Base-by-base conservation (phyloP, 2,888 invertebrate genomes). In the Spisula subtruncata region DNA sequence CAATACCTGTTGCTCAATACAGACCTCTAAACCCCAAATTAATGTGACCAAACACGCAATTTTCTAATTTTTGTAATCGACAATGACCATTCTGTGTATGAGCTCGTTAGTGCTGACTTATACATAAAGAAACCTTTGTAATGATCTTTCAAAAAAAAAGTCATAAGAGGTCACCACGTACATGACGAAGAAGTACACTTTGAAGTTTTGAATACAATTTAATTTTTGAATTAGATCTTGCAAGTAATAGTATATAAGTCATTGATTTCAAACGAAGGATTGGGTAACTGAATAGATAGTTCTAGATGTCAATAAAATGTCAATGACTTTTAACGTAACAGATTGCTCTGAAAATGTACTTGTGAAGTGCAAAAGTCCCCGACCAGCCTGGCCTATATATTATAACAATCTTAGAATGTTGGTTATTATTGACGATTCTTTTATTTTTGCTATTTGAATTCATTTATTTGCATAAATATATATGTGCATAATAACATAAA, bases 101-200 rank as follows among this genome's bases (percentile, higher is more conserved):
- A 35, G 14, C 35, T 75, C 1, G 35, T 75, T 75, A 18, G 14
- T 12, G 32, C 41, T 41, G 35, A 35, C 32, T 18, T 35, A 16
- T 32, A 16, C 14, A 75, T 32, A 75, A 75, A 75, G 75, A 16
- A 25, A 35, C 1, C 75, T 32, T 75, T 75, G 75, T 75, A 2
- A 32, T 18, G 12, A 25, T 18, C 18, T 32, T 75, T n/a, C n/a
- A 60, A 18, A 25, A 60, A 60, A 60, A 60, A n/a, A 4, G 60
- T 60, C n/a, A n/a, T n/a, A n/a, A 25, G 35, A 32, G 75, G 75
- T 84, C 84, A 84, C 75, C 32, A 51, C 48, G 84, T 84, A 48
- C 75, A 51, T 75, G 51, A 84, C 48, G 18, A 14, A 25, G 41
- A 29, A 75, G 75, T 14, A 32, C 75, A 29, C 75, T 25, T 84